Percentiles rank a stretch among this genome's conserved stretches.
These are phyloP conservation scores for Pristionchus exspectatus DNA, from an alignment of 2,888 invertebrate species.

Conservation along the genomic window DNA sequence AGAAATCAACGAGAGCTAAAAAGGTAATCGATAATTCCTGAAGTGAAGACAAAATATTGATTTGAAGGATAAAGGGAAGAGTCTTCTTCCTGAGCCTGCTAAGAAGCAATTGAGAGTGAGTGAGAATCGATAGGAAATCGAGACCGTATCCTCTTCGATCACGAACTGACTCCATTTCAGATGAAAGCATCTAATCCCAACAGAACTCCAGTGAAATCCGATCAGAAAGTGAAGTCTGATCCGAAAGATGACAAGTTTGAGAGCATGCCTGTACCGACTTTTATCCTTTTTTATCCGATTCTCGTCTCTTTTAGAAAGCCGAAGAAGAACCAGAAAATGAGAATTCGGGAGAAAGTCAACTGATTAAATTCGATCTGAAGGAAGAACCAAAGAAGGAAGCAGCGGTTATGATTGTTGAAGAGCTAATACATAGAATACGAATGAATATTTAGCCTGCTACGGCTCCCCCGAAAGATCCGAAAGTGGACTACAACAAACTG, in stretches of 20 bases:
- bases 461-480: not conserved
- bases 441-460: not conserved
- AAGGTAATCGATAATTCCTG: not conserved
- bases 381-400: constrained; percentile 38
- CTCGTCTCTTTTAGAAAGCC: not conserved
- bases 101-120: constrained; percentile 27
- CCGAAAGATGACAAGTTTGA: constrained; percentile 40
- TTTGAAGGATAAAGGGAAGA: constrained; percentile 1
- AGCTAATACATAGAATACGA: not conserved
- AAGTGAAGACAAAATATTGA: not conserved
- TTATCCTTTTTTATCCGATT: not conserved
- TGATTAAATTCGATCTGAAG: constrained; percentile 44
- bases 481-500: constrained; percentile 41
- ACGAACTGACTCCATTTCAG: not conserved
- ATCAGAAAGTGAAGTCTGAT: not conserved
- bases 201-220: not conserved
- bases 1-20: not conserved
- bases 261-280: not conserved
- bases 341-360: constrained; percentile 37
- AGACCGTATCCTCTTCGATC: not conserved
- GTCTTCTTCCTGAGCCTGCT: not conserved
- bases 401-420: not conserved
- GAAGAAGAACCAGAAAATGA: constrained; percentile 40
- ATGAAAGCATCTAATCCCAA: constrained; percentile 20
- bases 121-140: not conserved